Evolutionary conservation across 2,888 invertebrate species (phyloP).

Genomic region (Lapara coniferarum): DNA sequence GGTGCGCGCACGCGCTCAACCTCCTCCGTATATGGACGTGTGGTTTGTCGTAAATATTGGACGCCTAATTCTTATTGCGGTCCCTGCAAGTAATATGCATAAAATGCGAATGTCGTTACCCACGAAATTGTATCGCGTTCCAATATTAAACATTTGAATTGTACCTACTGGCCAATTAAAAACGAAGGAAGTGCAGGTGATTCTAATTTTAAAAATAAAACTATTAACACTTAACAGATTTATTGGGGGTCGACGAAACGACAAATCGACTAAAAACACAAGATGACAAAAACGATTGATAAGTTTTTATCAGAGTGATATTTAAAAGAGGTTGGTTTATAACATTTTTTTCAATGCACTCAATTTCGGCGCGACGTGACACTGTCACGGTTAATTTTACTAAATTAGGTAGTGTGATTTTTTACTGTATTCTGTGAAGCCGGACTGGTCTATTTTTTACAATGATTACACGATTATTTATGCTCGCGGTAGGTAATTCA

Average conservation of each 20-base stretch:
- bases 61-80: slow-evolving; percentile 62
- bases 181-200: slow-evolving; percentile 63
- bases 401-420: slow-evolving; percentile 59
- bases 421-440: slow-evolving; percentile 48
- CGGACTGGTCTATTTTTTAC: slow-evolving; percentile 44
- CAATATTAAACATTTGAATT: slow-evolving; percentile 52
- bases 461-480: slow-evolving; percentile 60
- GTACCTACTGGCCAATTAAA: slow-evolving; percentile 49
- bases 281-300: slow-evolving; percentile 41
- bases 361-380: slow-evolving; percentile 60
- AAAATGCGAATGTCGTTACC: slow-evolving; percentile 30
- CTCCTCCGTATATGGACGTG: slow-evolving; percentile 53
- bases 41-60: slow-evolving; percentile 63
- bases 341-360: slow-evolving; percentile 31
- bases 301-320: slow-evolving; percentile 10
- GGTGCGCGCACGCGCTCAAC: slow-evolving; percentile 56
- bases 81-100: slow-evolving; percentile 41
- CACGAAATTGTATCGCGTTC: slow-evolving; percentile 34
- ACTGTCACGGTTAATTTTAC: slow-evolving; percentile 68
- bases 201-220: slow-evolving; percentile 48
- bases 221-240: slow-evolving; percentile 55
- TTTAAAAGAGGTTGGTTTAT: slow-evolving; percentile 23
- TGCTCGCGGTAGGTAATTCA: slow-evolving; percentile 68
- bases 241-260: slow-evolving; percentile 50
- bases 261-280: slow-evolving; percentile 45